Evolutionary conservation across 2,888 invertebrate genomes (phyloP), one percentile per base, ranked within the genome.

Genomic region (Lysandra coridon): DNA sequence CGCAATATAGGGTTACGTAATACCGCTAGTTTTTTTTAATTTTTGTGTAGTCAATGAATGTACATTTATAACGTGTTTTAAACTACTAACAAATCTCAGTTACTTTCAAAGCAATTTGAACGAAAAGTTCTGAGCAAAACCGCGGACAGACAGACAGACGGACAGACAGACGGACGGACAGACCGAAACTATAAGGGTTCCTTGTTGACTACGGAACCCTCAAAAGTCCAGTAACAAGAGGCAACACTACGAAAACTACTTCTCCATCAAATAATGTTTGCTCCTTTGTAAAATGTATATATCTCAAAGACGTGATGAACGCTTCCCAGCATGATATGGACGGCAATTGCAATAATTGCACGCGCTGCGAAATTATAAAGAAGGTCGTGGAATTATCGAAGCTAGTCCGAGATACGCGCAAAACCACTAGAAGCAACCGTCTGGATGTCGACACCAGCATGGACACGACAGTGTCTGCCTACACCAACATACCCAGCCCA

Each of bases 251-350:
- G 57, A 76, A 76, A 76, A 76, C 12, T 57, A 17, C 53, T 30
- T 44, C 12, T 1, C 14, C 53, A 14, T 57, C 57, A 57, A 76
- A 76, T 17, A 76, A 30, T 57, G 14, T 33, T 76, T 76, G 76
- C 14, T 76, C 76, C 49, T 30, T 57, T 23, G 73, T 74, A 4
- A 74, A 76, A 76, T 76, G 37, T 33, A 53, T 76, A 14, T 76
- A 76, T 76, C 33, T 76, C 4, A 76, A 76, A 76, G 76, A 76
- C 23, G 76, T 76, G 57, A 76, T 76, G 76, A 76, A 53, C 33
- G 30, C 76, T 12, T 33, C 76, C 33, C 57, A 57, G 30, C 33
- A 57, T 30, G 76, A 53, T 53, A 76, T 76, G 6, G 49, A 76
- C 14, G 53, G 76, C 23, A 76, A 57, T 57, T 76, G 76, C 76